Evolutionary conservation across 1,140 invertebrate genomes (phyloP).

Genomic region (Drosophila malerkotliana): DNA sequence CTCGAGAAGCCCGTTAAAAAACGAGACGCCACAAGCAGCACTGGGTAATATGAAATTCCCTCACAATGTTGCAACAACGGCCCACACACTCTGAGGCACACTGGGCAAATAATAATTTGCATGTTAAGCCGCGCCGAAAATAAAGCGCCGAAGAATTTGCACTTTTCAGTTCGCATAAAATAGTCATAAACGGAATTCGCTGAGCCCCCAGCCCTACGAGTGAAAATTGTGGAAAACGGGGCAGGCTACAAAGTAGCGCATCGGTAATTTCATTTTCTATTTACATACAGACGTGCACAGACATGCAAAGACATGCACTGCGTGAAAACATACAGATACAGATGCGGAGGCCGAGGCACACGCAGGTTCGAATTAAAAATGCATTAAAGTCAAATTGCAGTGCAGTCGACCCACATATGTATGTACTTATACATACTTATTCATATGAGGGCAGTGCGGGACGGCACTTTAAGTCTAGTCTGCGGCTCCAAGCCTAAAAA

Average conservation of each 20-base stretch:
- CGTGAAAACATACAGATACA: background rate
- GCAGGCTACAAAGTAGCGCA: constrained; percentile 49
- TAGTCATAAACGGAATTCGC: constrained; percentile 58
- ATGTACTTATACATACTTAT: background rate
- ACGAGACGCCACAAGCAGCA: constrained; percentile 27
- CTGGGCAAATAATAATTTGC: constrained; percentile 57
- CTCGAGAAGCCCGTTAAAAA: constrained; percentile 15
- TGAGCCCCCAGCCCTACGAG: constrained; percentile 10
- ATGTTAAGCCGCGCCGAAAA: constrained; percentile 53
- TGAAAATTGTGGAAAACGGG: constrained; percentile 17
- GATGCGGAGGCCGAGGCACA: constrained; percentile 9
- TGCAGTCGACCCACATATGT: constrained; percentile 15
- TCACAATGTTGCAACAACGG: constrained; percentile 51
- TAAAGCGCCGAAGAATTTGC: constrained; percentile 54
- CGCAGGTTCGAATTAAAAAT: constrained; percentile 50
- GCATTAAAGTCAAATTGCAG: constrained; percentile 59
- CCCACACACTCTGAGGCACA: constrained; percentile 11
- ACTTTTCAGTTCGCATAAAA: constrained; percentile 58
- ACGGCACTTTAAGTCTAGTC: background rate
- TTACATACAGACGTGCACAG: constrained; percentile 39
- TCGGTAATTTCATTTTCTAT: constrained; percentile 58
- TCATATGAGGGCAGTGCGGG: constrained; percentile 6
- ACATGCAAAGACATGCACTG: background rate
- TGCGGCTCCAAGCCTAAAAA: too few species aligned
- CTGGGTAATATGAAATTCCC: constrained; percentile 53